phyloP scores from a whole-genome alignment of 2,113 vertebrate species.

The human (Homo sapiens) region DNA sequence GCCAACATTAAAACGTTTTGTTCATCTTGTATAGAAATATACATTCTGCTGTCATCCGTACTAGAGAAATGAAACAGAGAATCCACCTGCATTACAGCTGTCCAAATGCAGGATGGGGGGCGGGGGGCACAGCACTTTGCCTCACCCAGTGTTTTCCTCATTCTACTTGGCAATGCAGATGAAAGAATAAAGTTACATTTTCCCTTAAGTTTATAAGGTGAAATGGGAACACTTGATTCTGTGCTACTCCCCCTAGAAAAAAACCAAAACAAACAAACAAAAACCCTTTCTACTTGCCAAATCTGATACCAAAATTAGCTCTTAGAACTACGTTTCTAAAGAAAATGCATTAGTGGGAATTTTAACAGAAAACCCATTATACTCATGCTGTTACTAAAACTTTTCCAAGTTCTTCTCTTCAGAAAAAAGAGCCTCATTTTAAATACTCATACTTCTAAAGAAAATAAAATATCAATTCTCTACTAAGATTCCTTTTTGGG shows the following conservation, averaged over 20 bases:
- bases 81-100: not conserved
- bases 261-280: not conserved
- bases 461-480: not conserved
- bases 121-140: not conserved
- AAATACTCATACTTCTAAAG: not conserved
- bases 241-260: not conserved
- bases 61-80: not conserved
- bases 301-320: conserved; percentile 60
- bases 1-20: not conserved
- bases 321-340: conserved; percentile 38
- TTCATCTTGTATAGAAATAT: not conserved
- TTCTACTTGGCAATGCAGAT: conserved; percentile 16
- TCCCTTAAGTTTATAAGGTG: conserved; percentile 37
- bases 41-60: not conserved
- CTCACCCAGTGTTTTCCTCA: conserved; percentile 12
- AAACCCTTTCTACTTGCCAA: conserved; percentile 22
- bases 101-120: not conserved
- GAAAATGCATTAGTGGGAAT: conserved; percentile 58
- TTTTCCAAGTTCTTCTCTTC: not conserved
- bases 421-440: not conserved
- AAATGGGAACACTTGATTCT: not conserved
- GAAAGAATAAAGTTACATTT: conserved; percentile 42
- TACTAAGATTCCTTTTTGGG: not conserved
- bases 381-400: not conserved
- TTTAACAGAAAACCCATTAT: conserved; percentile 62